A percentile compares a stretch with the other conserved stretches of the same genome.
phyloP scores from a whole-genome alignment of 2,888 invertebrate genomes.

The Xanthorhoe designata region DNA sequence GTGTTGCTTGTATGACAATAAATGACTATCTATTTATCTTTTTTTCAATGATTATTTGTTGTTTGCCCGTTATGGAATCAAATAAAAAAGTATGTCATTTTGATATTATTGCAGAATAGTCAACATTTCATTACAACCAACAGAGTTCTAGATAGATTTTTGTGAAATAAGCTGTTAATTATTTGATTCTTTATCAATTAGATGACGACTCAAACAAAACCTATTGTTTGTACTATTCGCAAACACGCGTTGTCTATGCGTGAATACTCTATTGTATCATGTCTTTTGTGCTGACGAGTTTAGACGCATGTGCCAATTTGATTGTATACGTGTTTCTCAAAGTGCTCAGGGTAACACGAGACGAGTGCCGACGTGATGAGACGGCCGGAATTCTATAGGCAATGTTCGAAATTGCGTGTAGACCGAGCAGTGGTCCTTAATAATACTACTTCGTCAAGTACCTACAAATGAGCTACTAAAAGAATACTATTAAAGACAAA shows the following conservation, averaged over 20 bases:
- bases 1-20: too few relatives aligned
- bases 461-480: too few relatives aligned
- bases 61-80: too few relatives aligned
- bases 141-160: too few relatives aligned
- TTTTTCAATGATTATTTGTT: too few relatives aligned
- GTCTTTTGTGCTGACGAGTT: slow-evolving; percentile 24
- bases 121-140: too few relatives aligned
- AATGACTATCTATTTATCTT: too few relatives aligned
- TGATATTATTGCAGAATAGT: too few relatives aligned
- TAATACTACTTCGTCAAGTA: neutral
- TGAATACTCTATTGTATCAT: slow-evolving; percentile 8
- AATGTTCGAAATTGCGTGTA: slow-evolving; percentile 22
- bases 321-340: slow-evolving; percentile 29
- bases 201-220: neutral
- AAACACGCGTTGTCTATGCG: neutral
- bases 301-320: slow-evolving; percentile 27
- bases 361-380: slow-evolving; percentile 18
- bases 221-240: neutral
- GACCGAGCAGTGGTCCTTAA: neutral
- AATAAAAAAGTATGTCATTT: too few relatives aligned
- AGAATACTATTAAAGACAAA: too few relatives aligned
- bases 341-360: slow-evolving; percentile 21
- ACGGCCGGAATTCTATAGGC: slow-evolving; percentile 27
- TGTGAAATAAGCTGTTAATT: too few relatives aligned
- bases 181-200: neutral